A percentile compares a stretch with the other conserved stretches of the same genome.
These are phyloP conservation scores for Ancistrus triradiatus DNA, from an alignment of 2,113 vertebrate genomes.

Conservation along the genomic window DNA sequence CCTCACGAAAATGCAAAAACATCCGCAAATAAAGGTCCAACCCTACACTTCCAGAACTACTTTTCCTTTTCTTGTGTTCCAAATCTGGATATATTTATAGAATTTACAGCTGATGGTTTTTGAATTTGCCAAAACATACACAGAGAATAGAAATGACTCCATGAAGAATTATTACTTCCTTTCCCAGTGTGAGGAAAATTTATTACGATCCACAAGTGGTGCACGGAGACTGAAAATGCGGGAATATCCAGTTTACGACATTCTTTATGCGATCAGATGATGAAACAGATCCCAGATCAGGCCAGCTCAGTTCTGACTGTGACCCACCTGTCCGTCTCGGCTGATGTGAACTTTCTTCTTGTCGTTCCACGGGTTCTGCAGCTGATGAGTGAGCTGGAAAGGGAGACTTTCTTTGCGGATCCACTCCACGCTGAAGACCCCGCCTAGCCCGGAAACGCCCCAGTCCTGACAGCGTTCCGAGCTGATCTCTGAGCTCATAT, in stretches of 20 bases:
- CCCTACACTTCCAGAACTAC: too few species aligned
- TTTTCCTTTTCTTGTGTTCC: too few species aligned
- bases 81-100: too few species aligned
- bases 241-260: background rate
- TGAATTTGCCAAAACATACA: too few species aligned
- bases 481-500: constrained; percentile 80
- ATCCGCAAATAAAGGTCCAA: too few species aligned
- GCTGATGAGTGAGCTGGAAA: constrained; percentile 79
- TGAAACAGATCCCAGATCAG: background rate
- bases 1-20: too few species aligned
- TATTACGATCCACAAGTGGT: too few species aligned
- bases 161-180: too few species aligned
- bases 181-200: too few species aligned
- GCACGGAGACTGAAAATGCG: too few species aligned
- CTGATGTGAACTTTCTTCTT: constrained; percentile 92
- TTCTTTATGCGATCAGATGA: background rate
- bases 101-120: too few species aligned
- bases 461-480: constrained; percentile 81
- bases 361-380: constrained; percentile 90
- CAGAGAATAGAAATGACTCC: too few species aligned
- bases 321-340: constrained; percentile 88
- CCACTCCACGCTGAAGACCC: constrained; percentile 90
- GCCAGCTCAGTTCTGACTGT: background rate
- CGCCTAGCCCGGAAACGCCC: constrained; percentile 79
- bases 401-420: constrained; percentile 80